These are phyloP conservation scores for Cheumatopsyche charites DNA, from an alignment of 1,140 invertebrate genomes.

Conservation along the genomic window DNA sequence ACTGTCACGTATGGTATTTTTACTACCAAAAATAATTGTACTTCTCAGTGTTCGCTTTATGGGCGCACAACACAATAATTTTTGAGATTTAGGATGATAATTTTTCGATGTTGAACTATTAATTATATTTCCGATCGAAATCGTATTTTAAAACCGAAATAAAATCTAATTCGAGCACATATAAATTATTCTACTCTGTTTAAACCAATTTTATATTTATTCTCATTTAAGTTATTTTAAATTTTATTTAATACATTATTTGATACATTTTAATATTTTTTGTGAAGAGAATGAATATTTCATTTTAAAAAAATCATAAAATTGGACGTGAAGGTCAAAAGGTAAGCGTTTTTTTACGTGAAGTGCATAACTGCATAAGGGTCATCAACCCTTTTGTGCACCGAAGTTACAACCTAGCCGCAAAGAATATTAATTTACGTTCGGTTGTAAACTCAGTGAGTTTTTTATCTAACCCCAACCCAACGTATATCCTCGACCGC, in stretches of 20 bases:
- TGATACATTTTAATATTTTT: too few relatives aligned
- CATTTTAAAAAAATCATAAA: too few relatives aligned
- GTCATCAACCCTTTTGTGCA: conserved; percentile 1
- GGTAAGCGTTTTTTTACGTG: too few relatives aligned
- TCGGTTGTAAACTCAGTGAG: background rate
- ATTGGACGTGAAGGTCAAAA: too few relatives aligned
- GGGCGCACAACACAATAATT: background rate
- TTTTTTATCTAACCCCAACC: background rate
- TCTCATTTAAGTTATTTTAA: background rate
- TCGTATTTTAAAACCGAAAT: too few relatives aligned
- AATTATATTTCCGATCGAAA: background rate
- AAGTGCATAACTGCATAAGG: background rate
- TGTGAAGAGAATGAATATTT: too few relatives aligned
- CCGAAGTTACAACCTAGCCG: background rate
- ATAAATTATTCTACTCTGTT: too few relatives aligned
- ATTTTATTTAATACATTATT: background rate
- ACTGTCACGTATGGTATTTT: conserved; percentile 3
- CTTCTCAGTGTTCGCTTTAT: background rate
- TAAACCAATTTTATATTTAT: background rate
- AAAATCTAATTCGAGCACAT: too few relatives aligned
- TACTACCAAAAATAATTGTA: conserved; percentile 9
- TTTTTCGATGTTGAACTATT: conserved; percentile 6
- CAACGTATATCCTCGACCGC: background rate
- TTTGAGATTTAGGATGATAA: conserved; percentile 6
- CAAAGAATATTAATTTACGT: conserved; percentile 14